These are phyloP conservation scores for Cremastinae sp. DNA, from an alignment of 2,888 invertebrate genomes.

Conservation along the genomic window DNA sequence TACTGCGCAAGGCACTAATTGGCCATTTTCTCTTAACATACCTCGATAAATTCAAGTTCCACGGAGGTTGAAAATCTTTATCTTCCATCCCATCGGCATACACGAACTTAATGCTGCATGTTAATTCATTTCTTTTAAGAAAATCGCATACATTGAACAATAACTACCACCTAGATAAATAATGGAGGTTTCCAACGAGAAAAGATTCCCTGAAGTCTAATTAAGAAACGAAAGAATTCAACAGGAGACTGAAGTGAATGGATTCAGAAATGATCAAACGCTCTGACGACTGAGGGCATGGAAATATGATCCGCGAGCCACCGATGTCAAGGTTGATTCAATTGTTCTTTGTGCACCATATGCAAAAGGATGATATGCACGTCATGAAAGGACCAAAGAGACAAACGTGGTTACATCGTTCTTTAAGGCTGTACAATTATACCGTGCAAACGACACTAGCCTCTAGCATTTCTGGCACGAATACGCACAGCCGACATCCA, in stretches of 20 bases:
- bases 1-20: constrained; percentile 37
- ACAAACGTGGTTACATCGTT: constrained; percentile 59
- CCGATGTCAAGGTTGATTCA: constrained; percentile 23
- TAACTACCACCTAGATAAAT: constrained; percentile 1
- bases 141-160: background rate
- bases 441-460: constrained; percentile 62
- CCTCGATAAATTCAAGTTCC: constrained; percentile 20
- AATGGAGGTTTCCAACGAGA: background rate
- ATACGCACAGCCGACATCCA: constrained; percentile 37
- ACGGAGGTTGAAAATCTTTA: constrained; percentile 5
- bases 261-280: constrained; percentile 1
- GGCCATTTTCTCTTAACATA: constrained; percentile 18
- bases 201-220: background rate
- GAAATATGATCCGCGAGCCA: constrained; percentile 5
- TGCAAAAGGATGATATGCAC: constrained; percentile 10
- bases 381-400: constrained; percentile 36
- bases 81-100: constrained; percentile 13
- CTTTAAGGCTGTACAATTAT: constrained; percentile 67
- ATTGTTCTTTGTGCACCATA: constrained; percentile 15
- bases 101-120: background rate
- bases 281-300: background rate
- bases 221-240: background rate
- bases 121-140: constrained; percentile 26
- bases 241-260: background rate
- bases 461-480: constrained; percentile 22